Percentiles rank a stretch among this genome's conserved stretches.
phyloP scores from a whole-genome alignment of 2,797 vertebrate species.

The Propithecus deckenii region DNA sequence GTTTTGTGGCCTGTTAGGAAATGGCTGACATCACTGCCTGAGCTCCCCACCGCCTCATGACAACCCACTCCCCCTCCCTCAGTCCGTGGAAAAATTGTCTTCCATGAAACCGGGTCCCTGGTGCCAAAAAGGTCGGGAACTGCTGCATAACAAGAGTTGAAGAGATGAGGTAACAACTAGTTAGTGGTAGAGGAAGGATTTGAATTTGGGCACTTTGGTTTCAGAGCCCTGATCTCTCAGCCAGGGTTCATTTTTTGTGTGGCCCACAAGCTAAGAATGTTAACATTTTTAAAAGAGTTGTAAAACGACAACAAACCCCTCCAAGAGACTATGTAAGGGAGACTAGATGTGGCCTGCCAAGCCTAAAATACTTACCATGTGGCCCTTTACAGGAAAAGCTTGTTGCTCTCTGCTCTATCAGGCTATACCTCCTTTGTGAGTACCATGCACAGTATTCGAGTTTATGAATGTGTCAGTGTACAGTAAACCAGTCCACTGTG shows the following conservation, averaged over 20 bases:
- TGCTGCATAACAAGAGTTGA: background rate
- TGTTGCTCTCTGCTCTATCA: background rate
- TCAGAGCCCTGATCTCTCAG: background rate
- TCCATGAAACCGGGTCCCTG: no score
- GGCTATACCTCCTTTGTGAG: background rate
- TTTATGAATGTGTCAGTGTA: background rate
- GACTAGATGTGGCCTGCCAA: background rate
- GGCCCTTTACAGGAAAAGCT: background rate
- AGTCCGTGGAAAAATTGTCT: no score
- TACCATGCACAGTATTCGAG: background rate
- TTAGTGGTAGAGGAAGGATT: background rate
- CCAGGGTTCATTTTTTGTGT: background rate
- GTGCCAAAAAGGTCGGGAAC: no score
- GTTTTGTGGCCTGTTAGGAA: no score
- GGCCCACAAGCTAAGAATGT: background rate
- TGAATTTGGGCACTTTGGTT: background rate
- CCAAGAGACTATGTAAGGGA: background rate
- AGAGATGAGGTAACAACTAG: background rate
- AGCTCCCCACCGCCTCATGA: no score
- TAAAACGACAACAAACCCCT: background rate
- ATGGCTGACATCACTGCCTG: no score
- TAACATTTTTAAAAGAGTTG: constrained; percentile 20
- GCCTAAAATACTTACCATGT: background rate
- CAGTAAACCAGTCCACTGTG: background rate
- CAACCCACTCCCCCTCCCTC: no score